A percentile compares a stretch with the other conserved stretches of the same genome.
These are phyloP conservation scores for Erebia ligea DNA, from an alignment of 2,888 invertebrate genomes.

Conservation along the genomic window DNA sequence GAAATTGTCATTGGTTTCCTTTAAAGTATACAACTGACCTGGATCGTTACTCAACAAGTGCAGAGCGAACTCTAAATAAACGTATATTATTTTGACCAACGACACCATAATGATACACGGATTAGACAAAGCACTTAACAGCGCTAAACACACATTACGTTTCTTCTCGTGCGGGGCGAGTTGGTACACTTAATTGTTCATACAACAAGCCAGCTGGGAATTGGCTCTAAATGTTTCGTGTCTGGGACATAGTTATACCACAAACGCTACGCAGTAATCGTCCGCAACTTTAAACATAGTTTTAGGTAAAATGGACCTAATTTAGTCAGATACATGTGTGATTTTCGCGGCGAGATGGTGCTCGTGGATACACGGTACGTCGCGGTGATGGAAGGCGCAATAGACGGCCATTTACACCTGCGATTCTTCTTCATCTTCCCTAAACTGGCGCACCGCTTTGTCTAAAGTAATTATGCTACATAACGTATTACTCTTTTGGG, in stretches of 20 bases:
- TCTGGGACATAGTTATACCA: constrained; percentile 70
- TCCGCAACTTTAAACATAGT: constrained; percentile 50
- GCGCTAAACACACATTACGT: constrained; percentile 71
- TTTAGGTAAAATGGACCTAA: constrained; percentile 64
- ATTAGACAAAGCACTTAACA: constrained; percentile 59
- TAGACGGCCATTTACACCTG: constrained; percentile 79
- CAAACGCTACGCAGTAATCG: constrained; percentile 66
- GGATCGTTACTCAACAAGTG: constrained; percentile 46
- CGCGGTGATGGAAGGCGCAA: constrained; percentile 75
- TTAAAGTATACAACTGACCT: constrained; percentile 20
- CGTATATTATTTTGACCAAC: constrained; percentile 16
- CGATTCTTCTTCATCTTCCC: constrained; percentile 81
- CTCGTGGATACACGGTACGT: constrained; percentile 42
- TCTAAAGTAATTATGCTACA: constrained; percentile 80
- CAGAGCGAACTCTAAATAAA: constrained; percentile 14
- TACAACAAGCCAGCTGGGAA: constrained; percentile 79
- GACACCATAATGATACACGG: constrained; percentile 48
- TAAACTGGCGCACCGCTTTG: constrained; percentile 76
- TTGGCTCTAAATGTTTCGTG: constrained; percentile 77
- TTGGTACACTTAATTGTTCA: constrained; percentile 80
- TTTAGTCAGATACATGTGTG: constrained; percentile 45
- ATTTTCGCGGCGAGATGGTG: constrained; percentile 39
- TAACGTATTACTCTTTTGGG: constrained; percentile 81
- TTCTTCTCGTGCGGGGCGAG: constrained; percentile 71
- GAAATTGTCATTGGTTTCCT: constrained; percentile 35